Percentiles rank a stretch among this genome's conserved stretches.
phyloP scores from a whole-genome alignment of 2,113 vertebrate genomes.

The Oryzias celebensis region DNA sequence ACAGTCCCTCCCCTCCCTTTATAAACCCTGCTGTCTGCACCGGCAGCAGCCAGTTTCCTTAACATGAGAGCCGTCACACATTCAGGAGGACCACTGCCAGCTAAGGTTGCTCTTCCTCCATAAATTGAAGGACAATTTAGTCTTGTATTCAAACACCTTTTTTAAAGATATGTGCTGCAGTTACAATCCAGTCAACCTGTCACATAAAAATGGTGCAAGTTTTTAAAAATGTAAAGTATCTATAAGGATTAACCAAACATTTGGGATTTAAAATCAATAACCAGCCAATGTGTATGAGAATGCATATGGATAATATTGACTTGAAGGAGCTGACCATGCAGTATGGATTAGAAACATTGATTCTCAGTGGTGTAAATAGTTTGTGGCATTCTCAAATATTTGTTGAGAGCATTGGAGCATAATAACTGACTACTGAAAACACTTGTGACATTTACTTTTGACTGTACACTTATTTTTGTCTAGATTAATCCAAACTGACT shows the following conservation, averaged over 20 bases:
- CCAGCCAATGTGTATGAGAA: not conserved
- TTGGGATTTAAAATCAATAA: slow-evolving; percentile 5
- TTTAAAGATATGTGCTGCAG: not conserved
- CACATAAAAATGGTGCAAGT: not conserved
- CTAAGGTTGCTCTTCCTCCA: not conserved
- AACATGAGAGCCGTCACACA: slow-evolving; percentile 41
- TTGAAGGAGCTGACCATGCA: slow-evolving; percentile 3
- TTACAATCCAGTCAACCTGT: slow-evolving; percentile 15
- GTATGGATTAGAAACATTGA: slow-evolving; percentile 25
- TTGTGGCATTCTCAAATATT: slow-evolving; percentile 16
- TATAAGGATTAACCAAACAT: slow-evolving; percentile 3
- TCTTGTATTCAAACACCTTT: no score
- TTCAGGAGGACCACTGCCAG: slow-evolving; percentile 26
- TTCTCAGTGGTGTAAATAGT: slow-evolving; percentile 20
- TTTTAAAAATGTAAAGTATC: slow-evolving; percentile 4
- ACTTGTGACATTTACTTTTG: slow-evolving; percentile 29
- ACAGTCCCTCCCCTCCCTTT: slow-evolving; percentile 51
- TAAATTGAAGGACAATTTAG: no score
- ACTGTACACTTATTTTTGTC: slow-evolving; percentile 1
- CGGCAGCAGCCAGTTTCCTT: slow-evolving; percentile 37
- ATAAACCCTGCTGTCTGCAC: slow-evolving; percentile 43
- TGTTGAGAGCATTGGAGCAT: not conserved
- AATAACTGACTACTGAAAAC: slow-evolving; percentile 21
- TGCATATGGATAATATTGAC: slow-evolving; percentile 3
- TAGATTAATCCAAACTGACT: slow-evolving; percentile 14